These are phyloP conservation scores for Colletes collaris DNA, from an alignment of 2,888 invertebrate species.

Conservation along the genomic window DNA sequence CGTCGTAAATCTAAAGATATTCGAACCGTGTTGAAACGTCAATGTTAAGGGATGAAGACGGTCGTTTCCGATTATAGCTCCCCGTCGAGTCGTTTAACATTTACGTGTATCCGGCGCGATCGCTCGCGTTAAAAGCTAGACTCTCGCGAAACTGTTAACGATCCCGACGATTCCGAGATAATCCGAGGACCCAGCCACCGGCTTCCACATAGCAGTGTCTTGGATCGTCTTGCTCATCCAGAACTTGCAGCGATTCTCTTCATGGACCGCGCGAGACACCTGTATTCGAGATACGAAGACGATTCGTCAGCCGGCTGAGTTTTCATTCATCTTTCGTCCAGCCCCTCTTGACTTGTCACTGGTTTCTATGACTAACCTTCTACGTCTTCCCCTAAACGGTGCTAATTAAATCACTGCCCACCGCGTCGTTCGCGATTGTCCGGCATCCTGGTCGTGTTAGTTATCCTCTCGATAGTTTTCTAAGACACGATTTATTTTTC, in stretches of 20 bases:
- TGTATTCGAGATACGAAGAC: slow-evolving; percentile 74
- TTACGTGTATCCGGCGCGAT: slow-evolving; percentile 35
- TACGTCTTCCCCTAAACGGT: slow-evolving; percentile 38
- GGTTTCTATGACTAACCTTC: slow-evolving; percentile 42
- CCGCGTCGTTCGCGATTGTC: slow-evolving; percentile 1
- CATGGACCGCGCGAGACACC: slow-evolving; percentile 71
- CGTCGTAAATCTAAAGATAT: background rate
- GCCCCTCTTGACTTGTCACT: slow-evolving; percentile 48
- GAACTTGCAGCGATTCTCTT: slow-evolving; percentile 66
- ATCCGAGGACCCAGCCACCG: slow-evolving; percentile 60
- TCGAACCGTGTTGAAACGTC: background rate
- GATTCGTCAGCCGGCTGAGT: slow-evolving; percentile 65
- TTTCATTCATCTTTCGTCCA: slow-evolving; percentile 43
- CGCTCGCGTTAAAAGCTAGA: slow-evolving; percentile 47
- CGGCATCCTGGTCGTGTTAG: too few species aligned
- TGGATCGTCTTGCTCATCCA: slow-evolving; percentile 65
- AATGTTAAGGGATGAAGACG: background rate
- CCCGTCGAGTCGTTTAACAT: slow-evolving; percentile 42
- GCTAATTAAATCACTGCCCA: slow-evolving; percentile 64
- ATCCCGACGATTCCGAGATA: slow-evolving; percentile 53
- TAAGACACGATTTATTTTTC: background rate
- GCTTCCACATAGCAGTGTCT: slow-evolving; percentile 62
- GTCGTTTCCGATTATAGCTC: slow-evolving; percentile 34
- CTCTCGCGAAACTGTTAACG: slow-evolving; percentile 46
- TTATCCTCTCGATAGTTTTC: too few species aligned